Base-by-base conservation (phyloP, 2,888 invertebrate genomes). In the Esperia sulphurella region DNA sequence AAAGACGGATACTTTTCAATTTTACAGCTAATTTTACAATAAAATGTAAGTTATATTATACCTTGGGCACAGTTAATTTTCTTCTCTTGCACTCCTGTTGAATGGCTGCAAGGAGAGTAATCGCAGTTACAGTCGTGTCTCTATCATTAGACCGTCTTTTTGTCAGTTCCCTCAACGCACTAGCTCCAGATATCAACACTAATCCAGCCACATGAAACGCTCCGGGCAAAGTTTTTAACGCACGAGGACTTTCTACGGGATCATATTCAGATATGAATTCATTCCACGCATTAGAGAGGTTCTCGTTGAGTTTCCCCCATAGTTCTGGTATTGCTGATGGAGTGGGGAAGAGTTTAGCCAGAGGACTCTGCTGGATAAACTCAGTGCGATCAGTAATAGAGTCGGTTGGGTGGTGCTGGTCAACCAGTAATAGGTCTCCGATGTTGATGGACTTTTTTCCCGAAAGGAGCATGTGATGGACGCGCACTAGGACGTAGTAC, bases 181-280 rank as follows among this genome's bases (percentile, higher is more conserved):
- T 93, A 0, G 94, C 92, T 0, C 91, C 65, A 3, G 93, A 92
- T 61, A 95, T 94, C 1, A 94, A 61, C 0, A 91, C 64, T 39
- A 95, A 86, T 0, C 94, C 93, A 1, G 91, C 68, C 28, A 93
- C 92, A 55, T 92, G 91, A 45, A 91, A 91, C 0, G 91, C 75
- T 6, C 92, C 92, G 0, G 93, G 92, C 14, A 90, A 71, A 6
- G 89, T 90, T 63, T 94, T 93, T 12, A 92, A 68, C 0, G 93
- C 88, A 51, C 92, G 88, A 0, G 95, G 93, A 48, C 94, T 92
- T 70, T 95, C 95, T 5, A 94, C 81, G 0, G 95, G 95, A 71
- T 96, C 96, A 56, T 95, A 94, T 63, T 93, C 93, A 21, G 93
- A 94, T 6, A 95, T 91, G 58, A 95, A 95, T 63, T 95, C 95